phyloP scores from a whole-genome alignment of 2,797 vertebrate species.

The Betta splendens region DNA sequence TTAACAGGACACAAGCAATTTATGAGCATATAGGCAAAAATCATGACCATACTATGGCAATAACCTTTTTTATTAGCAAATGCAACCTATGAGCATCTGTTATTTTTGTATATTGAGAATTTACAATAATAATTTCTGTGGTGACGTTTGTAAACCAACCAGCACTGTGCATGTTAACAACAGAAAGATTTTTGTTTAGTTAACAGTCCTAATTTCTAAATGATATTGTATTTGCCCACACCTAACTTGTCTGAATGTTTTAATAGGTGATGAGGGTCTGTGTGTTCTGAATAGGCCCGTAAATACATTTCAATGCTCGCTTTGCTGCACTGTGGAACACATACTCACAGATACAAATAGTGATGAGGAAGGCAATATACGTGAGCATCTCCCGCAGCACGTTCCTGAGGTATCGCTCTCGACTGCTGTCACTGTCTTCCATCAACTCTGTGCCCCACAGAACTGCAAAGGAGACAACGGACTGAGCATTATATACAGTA shows the following conservation, averaged over 20 bases:
- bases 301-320: not conserved
- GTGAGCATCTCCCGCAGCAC: slow-evolving; percentile 91
- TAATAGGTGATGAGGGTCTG: too few species aligned
- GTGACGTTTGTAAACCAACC: too few species aligned
- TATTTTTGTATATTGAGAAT: too few species aligned
- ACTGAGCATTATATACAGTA: not conserved
- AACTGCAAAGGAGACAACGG: slow-evolving; percentile 75
- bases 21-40: not conserved
- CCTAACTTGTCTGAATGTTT: not conserved
- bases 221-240: not conserved
- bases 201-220: not conserved
- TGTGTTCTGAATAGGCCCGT: too few species aligned
- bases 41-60: not conserved
- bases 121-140: too few species aligned
- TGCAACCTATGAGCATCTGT: too few species aligned
- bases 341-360: slow-evolving; percentile 92
- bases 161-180: too few species aligned
- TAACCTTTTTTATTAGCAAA: too few species aligned
- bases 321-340: not conserved
- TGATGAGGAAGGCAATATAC: slow-evolving; percentile 89
- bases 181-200: too few species aligned
- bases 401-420: slow-evolving; percentile 92
- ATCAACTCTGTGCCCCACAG: slow-evolving; percentile 95
- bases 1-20: not conserved
- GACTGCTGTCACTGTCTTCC: slow-evolving; percentile 89